A percentile compares a stretch with the other conserved stretches of the same genome.
phyloP scores from a whole-genome alignment of 2,113 vertebrate genomes.

The Etia nguti region DNA sequence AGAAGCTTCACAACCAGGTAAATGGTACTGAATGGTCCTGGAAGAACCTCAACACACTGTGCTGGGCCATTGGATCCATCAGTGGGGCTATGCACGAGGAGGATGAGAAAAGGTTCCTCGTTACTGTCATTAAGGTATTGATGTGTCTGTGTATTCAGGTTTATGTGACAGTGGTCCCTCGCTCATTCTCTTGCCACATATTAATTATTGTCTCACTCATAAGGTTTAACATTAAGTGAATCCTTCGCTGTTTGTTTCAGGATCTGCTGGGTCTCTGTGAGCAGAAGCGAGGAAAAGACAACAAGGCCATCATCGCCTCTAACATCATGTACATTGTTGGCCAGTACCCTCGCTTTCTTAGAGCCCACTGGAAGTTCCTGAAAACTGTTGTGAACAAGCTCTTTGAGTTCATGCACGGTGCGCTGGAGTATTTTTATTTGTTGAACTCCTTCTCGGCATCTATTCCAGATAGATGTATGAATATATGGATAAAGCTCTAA shows the following conservation, averaged over 20 bases:
- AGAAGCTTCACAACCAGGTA: slow-evolving; percentile 99
- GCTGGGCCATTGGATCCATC: slow-evolving; percentile 98
- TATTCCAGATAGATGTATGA: background rate
- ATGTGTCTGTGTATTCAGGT: background rate
- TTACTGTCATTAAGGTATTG: slow-evolving; percentile 95
- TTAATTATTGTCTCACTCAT: background rate
- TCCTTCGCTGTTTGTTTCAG: slow-evolving; percentile 54
- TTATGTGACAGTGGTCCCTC: background rate
- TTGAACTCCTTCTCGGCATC: background rate
- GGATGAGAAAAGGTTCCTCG: slow-evolving; percentile 97
- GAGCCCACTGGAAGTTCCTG: slow-evolving; percentile 98
- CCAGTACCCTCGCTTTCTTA: slow-evolving; percentile 95
- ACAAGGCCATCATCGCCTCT: slow-evolving; percentile 99
- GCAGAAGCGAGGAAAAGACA: slow-evolving; percentile 98
- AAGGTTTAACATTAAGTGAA: background rate
- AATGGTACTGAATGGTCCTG: slow-evolving; percentile 98
- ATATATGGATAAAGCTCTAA: background rate
- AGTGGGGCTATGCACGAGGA: slow-evolving; percentile 99
- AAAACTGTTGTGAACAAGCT: slow-evolving; percentile 99
- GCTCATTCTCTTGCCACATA: background rate
- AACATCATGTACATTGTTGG: slow-evolving; percentile 99
- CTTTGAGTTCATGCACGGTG: slow-evolving; percentile 99
- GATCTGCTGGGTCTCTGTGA: slow-evolving; percentile 97
- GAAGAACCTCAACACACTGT: slow-evolving; percentile 97
- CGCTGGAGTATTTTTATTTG: slow-evolving; percentile 17